A percentile compares a stretch with the other conserved stretches of the same genome.
Evolutionary conservation across 2,888 invertebrate genomes (phyloP).

Genomic region (Nematopogon swammerdamellus): DNA sequence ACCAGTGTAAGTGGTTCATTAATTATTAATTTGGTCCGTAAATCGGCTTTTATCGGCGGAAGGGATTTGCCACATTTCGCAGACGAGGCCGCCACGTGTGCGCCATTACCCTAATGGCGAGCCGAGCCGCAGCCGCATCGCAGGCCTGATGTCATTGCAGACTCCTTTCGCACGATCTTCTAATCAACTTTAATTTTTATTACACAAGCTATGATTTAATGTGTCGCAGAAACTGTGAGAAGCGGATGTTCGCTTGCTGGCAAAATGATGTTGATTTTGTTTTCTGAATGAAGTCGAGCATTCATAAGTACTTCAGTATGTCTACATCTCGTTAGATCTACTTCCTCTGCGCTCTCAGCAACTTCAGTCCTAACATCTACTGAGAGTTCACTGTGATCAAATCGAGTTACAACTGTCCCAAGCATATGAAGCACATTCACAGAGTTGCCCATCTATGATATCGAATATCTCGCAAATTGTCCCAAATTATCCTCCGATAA

Average conservation of each 20-base stretch:
- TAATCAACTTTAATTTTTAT: conserved; percentile 12
- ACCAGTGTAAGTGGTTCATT: conserved; percentile 30
- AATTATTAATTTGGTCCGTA: conserved; percentile 49
- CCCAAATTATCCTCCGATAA: too few species aligned
- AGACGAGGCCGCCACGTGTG: conserved; percentile 35
- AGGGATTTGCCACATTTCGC: conserved; percentile 36
- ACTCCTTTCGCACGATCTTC: conserved; percentile 7
- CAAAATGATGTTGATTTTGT: too few species aligned
- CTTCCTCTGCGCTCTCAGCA: too few species aligned
- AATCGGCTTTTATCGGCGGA: conserved; percentile 46
- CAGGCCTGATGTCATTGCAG: background rate
- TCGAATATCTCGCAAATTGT: too few species aligned
- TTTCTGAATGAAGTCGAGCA: conserved; percentile 38
- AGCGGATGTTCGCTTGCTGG: conserved; percentile 28
- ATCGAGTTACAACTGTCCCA: too few species aligned
- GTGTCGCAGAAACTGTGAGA: conserved; percentile 32
- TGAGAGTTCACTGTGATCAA: too few species aligned
- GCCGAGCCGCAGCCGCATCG: too few species aligned
- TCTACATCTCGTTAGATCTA: too few species aligned
- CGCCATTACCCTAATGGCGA: conserved; percentile 46
- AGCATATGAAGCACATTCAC: too few species aligned
- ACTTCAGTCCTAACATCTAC: too few species aligned
- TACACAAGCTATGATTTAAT: conserved; percentile 16
- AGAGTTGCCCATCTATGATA: too few species aligned
- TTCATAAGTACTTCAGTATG: too few species aligned